Evolutionary conservation across 2,888 invertebrate genomes (phyloP), one percentile per base, ranked within the genome.

Genomic region (Heliconius ismenius): DNA sequence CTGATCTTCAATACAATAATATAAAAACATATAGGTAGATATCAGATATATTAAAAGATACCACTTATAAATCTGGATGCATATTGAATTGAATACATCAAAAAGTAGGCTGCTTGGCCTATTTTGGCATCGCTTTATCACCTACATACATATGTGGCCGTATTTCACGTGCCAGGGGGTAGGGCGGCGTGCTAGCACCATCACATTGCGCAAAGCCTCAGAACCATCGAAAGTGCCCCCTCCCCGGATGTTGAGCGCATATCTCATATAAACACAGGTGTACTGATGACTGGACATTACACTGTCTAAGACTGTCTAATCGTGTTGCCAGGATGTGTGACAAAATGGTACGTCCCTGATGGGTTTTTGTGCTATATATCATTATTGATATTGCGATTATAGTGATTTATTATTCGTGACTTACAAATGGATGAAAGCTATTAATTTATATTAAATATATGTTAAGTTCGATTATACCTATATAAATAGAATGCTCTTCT

Each of bases 151-250:
- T 58, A 65, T 67, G 54, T 15, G 54, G 54, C 54, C 32, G 32
- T 58, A 74, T 68, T 67, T 58, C 60, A 73, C 67, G 67, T 65
- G 49, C 64, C 36, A 78, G 86, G 86, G 88, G 88, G 90, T 82
- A 84, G 83, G 89, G 88, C 90, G 86, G 84, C 86, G 89, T 89
- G 88, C 87, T 87, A 87, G 89, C 89, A 88, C 91, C 92, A 91
- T 91, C 86, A 86, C 86, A 83, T 86, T 83, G 90, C 93, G 90
- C 91, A 93, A 91, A 85, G 85, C 84, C 89, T 90, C 89, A 90
- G 90, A 91, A 89, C 91, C 93, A 93, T 92, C 90, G 94, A 93
- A 92, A 93, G 93, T 94, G 86, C 91, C 93, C 94, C 93, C 93
- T 91, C 92, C 91, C 88, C 90, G 90, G 91, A 91, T 91, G 86